Evolutionary conservation across 2,113 vertebrate genomes (phyloP).

Genomic region (Calypte anna): DNA sequence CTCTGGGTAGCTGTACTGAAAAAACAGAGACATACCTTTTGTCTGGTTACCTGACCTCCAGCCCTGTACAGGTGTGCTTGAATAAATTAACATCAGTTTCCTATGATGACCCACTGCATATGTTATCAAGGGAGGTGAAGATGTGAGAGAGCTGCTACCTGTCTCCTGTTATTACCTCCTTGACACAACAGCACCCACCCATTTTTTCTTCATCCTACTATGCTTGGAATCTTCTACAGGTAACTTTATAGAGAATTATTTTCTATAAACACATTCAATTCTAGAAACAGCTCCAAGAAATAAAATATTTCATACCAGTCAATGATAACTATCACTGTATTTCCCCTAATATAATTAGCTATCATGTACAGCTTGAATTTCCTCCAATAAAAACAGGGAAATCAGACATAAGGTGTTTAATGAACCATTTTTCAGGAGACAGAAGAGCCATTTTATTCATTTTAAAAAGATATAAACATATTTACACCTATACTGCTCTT

Average conservation of each 20-base stretch:
- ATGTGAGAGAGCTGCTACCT: conserved; percentile 76
- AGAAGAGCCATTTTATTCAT: neutral
- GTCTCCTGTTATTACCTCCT: conserved; percentile 79
- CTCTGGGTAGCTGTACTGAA: conserved; percentile 72
- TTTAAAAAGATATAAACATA: neutral
- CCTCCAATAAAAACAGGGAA: neutral
- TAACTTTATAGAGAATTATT: conserved; percentile 60
- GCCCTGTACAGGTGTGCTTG: conserved; percentile 82
- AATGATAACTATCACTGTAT: conserved; percentile 22
- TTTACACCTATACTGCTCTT: neutral
- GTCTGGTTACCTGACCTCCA: conserved; percentile 84
- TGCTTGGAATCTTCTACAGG: conserved; percentile 52
- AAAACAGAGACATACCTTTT: conserved; percentile 64
- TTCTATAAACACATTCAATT: conserved; percentile 34
- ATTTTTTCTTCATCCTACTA: conserved; percentile 56
- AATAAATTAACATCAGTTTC: conserved; percentile 89
- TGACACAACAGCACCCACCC: conserved; percentile 72
- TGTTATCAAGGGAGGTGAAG: conserved; percentile 88
- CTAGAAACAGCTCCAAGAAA: conserved; percentile 34
- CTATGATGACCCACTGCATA: conserved; percentile 89
- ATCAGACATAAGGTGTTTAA: neutral
- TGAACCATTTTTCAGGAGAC: neutral
- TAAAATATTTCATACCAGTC: conserved; percentile 31
- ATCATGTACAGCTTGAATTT: conserved; percentile 24
- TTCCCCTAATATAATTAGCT: conserved; percentile 59